Base-by-base conservation (phyloP, 2,888 invertebrate species). In the Hypena proboscidalis region DNA sequence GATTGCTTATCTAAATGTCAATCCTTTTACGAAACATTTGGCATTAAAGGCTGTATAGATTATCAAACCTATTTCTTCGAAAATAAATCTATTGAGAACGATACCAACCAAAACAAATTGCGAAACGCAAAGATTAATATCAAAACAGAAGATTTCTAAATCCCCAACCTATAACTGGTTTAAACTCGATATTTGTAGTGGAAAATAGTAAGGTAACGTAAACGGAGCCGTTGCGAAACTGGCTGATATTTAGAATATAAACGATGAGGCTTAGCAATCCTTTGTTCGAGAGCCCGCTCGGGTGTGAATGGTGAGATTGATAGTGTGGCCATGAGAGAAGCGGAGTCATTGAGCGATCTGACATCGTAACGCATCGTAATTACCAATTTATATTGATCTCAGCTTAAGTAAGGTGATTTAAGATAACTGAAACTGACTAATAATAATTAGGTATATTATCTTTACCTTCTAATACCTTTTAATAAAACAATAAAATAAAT, bases 191-290 rank as follows among this genome's bases (percentile, higher is more conserved):
- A 46, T 41, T 37, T 47, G 46, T 36, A 53, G 39, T 38, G 38
- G 38, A 50, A 65, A 54, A 54, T 61, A 42, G 31, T 46, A 48
- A 22, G 26, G 44, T 33, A 42, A 25, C 35, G 51, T 52, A 58
- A 57, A 54, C 46, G 35, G 35, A 47, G 35, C 7, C 11, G 50
- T 59, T 62, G 52, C 59, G 53, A 52, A 58, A 66, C 51, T 3
- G 13, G 46, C 44, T 76, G 77, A 75, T 79, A 80, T 80, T 79
- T 73, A 68, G 64, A 66, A 65, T 70, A 70, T 70, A 67, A 75
- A 73, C 61, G 67, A 64, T 63, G 58, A 54, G 48, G 64, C 51
- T 64, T 58, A 54, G 67, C 64, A 71, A 74, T 71, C 67, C 72
- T 74, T 77, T 77, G 79, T 79, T 77, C 63, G 61, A 51, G 43